Evolutionary conservation across 2,888 invertebrate species (phyloP).

Genomic region (Pachymerium ferrugineum): DNA sequence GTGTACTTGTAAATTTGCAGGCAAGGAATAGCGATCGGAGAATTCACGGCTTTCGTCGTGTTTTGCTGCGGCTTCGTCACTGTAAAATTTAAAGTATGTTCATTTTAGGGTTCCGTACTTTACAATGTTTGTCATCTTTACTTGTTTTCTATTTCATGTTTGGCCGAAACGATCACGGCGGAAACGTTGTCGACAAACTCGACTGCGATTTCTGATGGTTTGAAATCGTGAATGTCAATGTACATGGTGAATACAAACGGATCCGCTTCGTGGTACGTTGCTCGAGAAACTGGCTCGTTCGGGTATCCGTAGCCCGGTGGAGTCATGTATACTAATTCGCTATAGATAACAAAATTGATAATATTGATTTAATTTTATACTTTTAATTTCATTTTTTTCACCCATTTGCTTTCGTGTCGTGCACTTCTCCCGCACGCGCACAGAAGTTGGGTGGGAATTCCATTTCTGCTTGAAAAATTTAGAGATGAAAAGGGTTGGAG

Average conservation of each 20-base stretch:
- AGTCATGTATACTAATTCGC: too few relatives aligned
- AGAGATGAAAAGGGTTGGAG: too few relatives aligned
- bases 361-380: too few relatives aligned
- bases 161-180: not conserved
- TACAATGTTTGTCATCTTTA: not conserved
- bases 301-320: too few relatives aligned
- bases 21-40: not conserved
- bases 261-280: not conserved
- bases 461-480: too few relatives aligned
- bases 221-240: not conserved
- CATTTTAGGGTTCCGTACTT: too few relatives aligned
- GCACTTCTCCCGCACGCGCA: too few relatives aligned
- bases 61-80: not conserved
- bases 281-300: not conserved
- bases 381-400: too few relatives aligned
- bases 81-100: not conserved
- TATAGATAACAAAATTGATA: too few relatives aligned
- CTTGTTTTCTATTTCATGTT: not conserved
- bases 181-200: not conserved
- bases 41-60: not conserved
- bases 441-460: too few relatives aligned
- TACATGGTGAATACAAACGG: not conserved
- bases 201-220: not conserved
- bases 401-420: too few relatives aligned
- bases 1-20: not conserved